These are phyloP conservation scores for Phataginus tetradactyla DNA, from an alignment of 2,797 vertebrate species.

Conservation along the genomic window DNA sequence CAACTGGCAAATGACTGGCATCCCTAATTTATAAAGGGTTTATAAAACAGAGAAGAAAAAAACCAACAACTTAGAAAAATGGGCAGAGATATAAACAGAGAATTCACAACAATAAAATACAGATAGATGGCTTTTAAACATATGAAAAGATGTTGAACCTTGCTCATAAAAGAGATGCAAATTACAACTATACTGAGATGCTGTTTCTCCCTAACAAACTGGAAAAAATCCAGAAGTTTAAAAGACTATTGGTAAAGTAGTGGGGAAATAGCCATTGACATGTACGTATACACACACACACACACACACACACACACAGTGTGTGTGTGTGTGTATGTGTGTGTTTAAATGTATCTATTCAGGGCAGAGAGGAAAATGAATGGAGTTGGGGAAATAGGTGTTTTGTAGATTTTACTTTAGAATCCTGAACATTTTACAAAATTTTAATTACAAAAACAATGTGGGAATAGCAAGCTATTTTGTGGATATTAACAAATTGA, in stretches of 20 bases:
- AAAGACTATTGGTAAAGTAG: not conserved
- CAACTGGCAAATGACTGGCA: not conserved
- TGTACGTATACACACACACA: not conserved
- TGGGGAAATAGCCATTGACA: not conserved
- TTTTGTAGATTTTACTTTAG: not conserved
- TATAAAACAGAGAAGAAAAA: not conserved
- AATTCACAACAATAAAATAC: not conserved
- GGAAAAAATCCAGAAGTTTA: not conserved
- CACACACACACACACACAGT: not conserved
- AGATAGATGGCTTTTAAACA: conserved; percentile 7
- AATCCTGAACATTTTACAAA: not conserved
- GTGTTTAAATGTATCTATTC: not conserved
- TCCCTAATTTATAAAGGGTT: not conserved
- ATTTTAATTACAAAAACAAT: not conserved
- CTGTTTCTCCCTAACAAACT: not conserved
- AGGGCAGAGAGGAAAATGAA: not conserved
- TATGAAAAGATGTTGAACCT: not conserved
- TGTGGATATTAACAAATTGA: not conserved
- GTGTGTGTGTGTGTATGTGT: not conserved
- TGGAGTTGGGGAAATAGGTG: not conserved
- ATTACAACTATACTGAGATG: not conserved
- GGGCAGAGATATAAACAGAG: not conserved
- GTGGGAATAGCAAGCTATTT: not conserved
- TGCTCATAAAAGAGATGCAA: not conserved
- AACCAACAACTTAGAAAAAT: not conserved